These are phyloP conservation scores for Falco novaeseelandiae DNA, from an alignment of 2,797 vertebrate species.

Conservation along the genomic window DNA sequence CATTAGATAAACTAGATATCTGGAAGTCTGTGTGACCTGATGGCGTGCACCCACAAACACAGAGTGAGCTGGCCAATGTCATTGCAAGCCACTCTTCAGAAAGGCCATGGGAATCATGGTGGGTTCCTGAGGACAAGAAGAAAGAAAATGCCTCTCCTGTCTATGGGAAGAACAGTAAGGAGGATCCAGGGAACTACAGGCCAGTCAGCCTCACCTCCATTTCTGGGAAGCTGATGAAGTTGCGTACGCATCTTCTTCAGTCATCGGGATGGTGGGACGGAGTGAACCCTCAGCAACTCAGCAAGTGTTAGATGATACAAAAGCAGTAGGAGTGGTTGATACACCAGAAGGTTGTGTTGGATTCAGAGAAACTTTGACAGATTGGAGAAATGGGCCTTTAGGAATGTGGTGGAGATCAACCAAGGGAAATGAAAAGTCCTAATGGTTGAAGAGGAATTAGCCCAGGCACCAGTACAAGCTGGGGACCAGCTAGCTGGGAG, in stretches of 20 bases:
- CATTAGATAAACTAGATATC: neutral
- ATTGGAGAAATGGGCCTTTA: no score
- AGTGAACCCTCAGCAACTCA: neutral
- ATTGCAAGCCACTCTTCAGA: neutral
- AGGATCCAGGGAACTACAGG: no score
- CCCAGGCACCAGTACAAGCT: neutral
- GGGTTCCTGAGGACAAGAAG: neutral
- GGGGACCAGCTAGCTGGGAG: neutral
- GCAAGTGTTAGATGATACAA: neutral
- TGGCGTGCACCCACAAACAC: neutral
- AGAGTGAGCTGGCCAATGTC: neutral
- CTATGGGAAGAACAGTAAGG: no score
- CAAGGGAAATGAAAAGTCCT: neutral
- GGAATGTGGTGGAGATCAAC: neutral
- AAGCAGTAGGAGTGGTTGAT: neutral
- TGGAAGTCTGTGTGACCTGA: rapidly evolving
- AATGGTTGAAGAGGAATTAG: neutral
- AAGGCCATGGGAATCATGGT: neutral
- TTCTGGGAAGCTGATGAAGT: no score
- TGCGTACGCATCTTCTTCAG: neutral
- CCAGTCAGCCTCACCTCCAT: no score
- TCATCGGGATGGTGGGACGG: neutral
- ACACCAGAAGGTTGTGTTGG: neutral
- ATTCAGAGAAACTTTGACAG: neutral
- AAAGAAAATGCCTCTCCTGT: no score